Conservation (phyloP, 2,113 vertebrate genomes). For the Petrocephalus zakoni region DNA sequence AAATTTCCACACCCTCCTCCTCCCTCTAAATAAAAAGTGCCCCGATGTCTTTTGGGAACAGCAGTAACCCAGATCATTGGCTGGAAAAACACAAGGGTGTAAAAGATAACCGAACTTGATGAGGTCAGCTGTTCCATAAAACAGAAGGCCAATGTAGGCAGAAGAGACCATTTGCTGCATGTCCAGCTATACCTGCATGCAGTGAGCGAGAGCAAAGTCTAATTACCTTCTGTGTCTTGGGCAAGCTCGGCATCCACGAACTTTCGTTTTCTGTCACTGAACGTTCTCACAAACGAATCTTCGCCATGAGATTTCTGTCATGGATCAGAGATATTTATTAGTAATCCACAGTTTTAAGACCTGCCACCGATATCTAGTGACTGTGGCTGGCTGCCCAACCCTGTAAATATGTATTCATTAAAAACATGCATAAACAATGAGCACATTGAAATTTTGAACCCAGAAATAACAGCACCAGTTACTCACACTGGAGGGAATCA, state of each 20-base stretch:
- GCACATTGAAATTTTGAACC: neutral
- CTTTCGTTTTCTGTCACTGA: slow-evolving; percentile 83
- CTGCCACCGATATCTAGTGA: neutral
- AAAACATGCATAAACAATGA: neutral
- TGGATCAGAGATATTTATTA: slow-evolving; percentile 1
- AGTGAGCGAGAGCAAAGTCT: neutral
- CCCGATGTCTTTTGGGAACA: neutral
- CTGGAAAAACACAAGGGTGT: neutral
- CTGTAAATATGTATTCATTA: neutral
- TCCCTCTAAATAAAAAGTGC: neutral
- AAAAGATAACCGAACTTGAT: neutral
- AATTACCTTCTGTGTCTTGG: slow-evolving; percentile 90
- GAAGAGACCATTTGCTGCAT: neutral
- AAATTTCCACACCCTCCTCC: neutral
- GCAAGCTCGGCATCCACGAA: slow-evolving; percentile 87
- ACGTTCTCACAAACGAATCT: slow-evolving; percentile 64
- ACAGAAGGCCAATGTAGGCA: neutral
- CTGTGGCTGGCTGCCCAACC: neutral
- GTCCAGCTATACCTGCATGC: neutral
- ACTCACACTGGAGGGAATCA: slow-evolving; percentile 84
- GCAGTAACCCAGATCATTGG: neutral
- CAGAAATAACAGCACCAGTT: neutral
- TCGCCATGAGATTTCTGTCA: slow-evolving; percentile 66
- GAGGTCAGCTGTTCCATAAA: neutral
- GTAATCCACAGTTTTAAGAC: neutral